A percentile compares a stretch with the other conserved stretches of the same genome.
phyloP scores from a whole-genome alignment of 2,797 vertebrate genomes.

The Epinephelus coioides region DNA sequence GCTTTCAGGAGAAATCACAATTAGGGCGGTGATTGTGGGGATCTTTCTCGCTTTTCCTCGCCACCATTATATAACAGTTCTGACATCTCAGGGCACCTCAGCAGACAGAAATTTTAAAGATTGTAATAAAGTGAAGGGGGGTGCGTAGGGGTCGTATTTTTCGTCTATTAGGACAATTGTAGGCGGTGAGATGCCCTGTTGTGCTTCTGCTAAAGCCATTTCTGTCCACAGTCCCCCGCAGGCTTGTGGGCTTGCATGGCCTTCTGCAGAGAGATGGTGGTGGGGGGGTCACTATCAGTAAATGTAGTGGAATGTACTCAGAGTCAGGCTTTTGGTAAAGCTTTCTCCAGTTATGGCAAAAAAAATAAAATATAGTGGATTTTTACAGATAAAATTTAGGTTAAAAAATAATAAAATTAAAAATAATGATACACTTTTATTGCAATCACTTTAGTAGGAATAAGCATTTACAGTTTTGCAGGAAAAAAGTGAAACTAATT shows the following conservation, averaged over 20 bases:
- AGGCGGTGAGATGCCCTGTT: constrained; percentile 58
- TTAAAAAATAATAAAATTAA: not conserved
- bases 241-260: constrained; percentile 54
- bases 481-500: constrained; percentile 52
- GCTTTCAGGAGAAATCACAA: constrained; percentile 80
- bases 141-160: constrained; percentile 56
- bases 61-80: constrained; percentile 50
- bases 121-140: constrained; percentile 63
- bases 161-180: constrained; percentile 52
- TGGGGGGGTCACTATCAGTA: constrained; percentile 1
- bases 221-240: constrained; percentile 59
- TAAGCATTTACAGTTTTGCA: constrained; percentile 26
- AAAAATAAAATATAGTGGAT: not conserved
- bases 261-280: constrained; percentile 28
- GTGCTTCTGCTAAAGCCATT: constrained; percentile 68
- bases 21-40: constrained; percentile 67
- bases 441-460: not conserved
- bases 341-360: not conserved
- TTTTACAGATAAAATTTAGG: not conserved
- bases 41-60: constrained; percentile 41
- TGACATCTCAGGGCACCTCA: constrained; percentile 66
- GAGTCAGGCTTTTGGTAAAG: constrained; percentile 22
- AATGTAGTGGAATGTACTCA: constrained; percentile 41
- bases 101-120: constrained; percentile 70
- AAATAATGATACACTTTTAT: not conserved